A percentile compares a stretch with the other conserved stretches of the same genome.
phyloP scores from a whole-genome alignment of 1,140 invertebrate genomes.

The Heliconius congener region DNA sequence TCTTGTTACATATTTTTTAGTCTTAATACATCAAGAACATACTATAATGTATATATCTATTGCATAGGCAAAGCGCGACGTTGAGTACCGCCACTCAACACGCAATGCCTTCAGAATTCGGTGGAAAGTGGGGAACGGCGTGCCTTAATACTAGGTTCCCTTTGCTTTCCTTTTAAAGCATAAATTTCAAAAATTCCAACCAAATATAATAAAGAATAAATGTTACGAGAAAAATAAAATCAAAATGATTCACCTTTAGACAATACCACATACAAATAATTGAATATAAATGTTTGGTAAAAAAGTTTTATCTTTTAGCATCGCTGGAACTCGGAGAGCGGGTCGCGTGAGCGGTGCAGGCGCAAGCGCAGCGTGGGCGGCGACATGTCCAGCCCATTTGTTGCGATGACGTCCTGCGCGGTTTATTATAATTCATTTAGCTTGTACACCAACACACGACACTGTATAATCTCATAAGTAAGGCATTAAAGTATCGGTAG shows the following conservation, averaged over 20 bases:
- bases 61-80: too few species aligned
- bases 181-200: too few species aligned
- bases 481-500: conserved; percentile 28
- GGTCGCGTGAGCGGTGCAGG: conserved; percentile 38
- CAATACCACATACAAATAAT: conserved; percentile 24
- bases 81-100: too few species aligned
- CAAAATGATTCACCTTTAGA: background rate
- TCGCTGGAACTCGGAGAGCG: conserved; percentile 43
- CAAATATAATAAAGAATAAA: too few species aligned
- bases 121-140: too few species aligned
- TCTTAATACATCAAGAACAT: too few species aligned
- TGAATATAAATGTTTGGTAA: conserved; percentile 15
- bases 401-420: conserved; percentile 62
- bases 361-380: conserved; percentile 59
- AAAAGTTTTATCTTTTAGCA: conserved; percentile 47
- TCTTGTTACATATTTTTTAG: too few species aligned
- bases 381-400: conserved; percentile 74
- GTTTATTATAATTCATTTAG: conserved; percentile 79
- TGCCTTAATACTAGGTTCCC: too few species aligned
- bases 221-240: too few species aligned
- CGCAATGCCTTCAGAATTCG: too few species aligned
- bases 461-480: conserved; percentile 32
- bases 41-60: too few species aligned
- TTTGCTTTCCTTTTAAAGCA: too few species aligned
- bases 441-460: conserved; percentile 43